Conservation (phyloP, 2,113 vertebrate species). For the Arvicanthis niloticus region DNA sequence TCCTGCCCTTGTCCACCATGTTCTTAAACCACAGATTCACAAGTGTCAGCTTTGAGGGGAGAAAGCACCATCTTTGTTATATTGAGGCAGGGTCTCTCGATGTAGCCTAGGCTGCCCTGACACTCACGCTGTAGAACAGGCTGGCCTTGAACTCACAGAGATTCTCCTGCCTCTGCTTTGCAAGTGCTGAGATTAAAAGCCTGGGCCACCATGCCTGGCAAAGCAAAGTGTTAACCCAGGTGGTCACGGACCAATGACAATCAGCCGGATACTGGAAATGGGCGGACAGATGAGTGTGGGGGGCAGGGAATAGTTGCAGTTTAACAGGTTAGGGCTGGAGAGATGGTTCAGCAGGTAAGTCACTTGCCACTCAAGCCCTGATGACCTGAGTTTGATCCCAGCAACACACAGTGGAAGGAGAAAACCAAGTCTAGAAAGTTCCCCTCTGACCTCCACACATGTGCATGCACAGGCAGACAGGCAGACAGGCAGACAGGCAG, state of each 20-base stretch:
- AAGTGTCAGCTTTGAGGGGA: too few relatives aligned
- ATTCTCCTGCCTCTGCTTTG: background rate
- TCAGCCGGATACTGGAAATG: background rate
- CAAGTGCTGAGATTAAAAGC: background rate
- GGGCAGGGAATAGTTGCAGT: background rate
- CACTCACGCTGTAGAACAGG: background rate
- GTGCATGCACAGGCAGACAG: background rate
- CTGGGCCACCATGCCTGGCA: background rate
- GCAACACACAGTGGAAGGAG: background rate
- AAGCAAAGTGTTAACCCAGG: background rate
- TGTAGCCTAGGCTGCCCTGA: background rate
- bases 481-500: background rate
- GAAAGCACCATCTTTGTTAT: background rate
- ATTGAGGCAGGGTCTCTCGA: background rate
- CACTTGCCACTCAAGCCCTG: background rate
- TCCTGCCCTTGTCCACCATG: background rate
- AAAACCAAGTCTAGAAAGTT: background rate
- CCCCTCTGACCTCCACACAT: background rate
- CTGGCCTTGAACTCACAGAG: background rate
- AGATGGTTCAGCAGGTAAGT: background rate
- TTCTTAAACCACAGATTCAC: background rate
- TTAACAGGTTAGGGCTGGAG: background rate
- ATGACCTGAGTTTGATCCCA: background rate
- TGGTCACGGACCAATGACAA: background rate
- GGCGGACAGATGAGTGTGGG: background rate